Base-by-base conservation (phyloP, 2,888 invertebrate species). In the Polydrusus tereticollis region DNA sequence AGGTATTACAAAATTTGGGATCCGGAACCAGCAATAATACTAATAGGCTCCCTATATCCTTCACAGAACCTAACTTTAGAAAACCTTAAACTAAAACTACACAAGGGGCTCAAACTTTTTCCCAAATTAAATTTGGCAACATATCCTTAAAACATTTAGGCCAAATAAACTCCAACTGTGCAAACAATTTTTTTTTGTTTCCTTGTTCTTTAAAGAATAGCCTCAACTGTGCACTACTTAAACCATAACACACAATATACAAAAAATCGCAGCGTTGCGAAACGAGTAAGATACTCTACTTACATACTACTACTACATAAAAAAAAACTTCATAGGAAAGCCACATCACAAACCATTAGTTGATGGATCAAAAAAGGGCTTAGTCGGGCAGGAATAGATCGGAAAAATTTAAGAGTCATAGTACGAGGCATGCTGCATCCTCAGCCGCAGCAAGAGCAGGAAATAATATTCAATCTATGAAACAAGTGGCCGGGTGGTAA, bases 331-430 rank as follows among this genome's bases (percentile, higher is more conserved):
- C 60, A 41, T 26, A 60, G 5, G 16, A 20, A 20, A n/a, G 23
- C 60, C 18, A 18, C 36, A 36, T n/a, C 60, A 12, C 29, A 41
- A 60, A 60, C 36, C 2, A 26, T 26, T 26, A 26, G 26, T 26
- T 7, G 26, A 26, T 26, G 26, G 26, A 26, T 26, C 26, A 26
- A 26, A 26, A 26, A 26, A 26, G 26, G 26, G 26, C 4, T 26
- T 26, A 26, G 26, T 26, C 26, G 12, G 26, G 36, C 41, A n/a
- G 60, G 41, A 2, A 36, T 60, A 7, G 60, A 41, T 43, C 18
- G 5, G n/a, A 8, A 38, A 60, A 60, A 60, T 60, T 41, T 60
- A 16, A 12, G 36, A 21, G 23, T 3, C 38, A 60, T 41, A 60
- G 18, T 8, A 26, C 26, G 7, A 26, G 60, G 18, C 60, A 60